Evolutionary conservation across 2,888 invertebrate species (phyloP), one percentile per base, ranked within the genome.

Genomic region (Mayetiola destructor): DNA sequence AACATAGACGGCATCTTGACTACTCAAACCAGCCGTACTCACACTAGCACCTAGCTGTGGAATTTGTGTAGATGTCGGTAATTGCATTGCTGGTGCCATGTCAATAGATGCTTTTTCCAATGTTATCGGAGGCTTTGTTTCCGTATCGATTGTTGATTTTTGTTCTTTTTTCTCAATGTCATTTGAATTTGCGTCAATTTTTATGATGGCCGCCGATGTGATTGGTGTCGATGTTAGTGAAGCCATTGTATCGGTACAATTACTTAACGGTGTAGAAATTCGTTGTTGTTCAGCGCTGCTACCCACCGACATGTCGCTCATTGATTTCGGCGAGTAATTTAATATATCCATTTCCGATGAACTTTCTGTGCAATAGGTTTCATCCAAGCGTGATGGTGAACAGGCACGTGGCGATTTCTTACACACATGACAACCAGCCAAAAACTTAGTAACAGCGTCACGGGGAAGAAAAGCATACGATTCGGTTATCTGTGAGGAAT

Each of bases 381-480:
- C 70, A 3, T 64, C 64, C 8, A 64, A 65, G 6, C 62, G 62
- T 23, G 66, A 61, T 9, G 72, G 71, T 29, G 72, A 70, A 16
- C n/a, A 39, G 9, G 54, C 27, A 20, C 40, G 37, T 21, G 29
- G 20, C 57, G 70, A 71, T 61, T 71, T 71, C 59, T 71, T 72
- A 73, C 95, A 95, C 73, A 93, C 92, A 42, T 88, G 85, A 72
- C 94, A 95, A 65, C 92, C 90, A 72, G 94, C 84, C 59, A 95
- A 82, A 76, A 95, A 95, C 65, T 91, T 84, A 59, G 95, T 95
- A 69, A 95, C 94, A 55, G 95, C 94, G 74, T 95, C 95, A 59
- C 95, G 83, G 4, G 95, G 95, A 64, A 95, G 78, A 70, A 94
- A 95, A 56, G 93, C 92, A 77, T 91, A 95, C 60, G 90, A 92